Evolutionary conservation across 2,113 vertebrate species (phyloP), one percentile per base, ranked within the genome.

Genomic region (Myotis davidii): DNA sequence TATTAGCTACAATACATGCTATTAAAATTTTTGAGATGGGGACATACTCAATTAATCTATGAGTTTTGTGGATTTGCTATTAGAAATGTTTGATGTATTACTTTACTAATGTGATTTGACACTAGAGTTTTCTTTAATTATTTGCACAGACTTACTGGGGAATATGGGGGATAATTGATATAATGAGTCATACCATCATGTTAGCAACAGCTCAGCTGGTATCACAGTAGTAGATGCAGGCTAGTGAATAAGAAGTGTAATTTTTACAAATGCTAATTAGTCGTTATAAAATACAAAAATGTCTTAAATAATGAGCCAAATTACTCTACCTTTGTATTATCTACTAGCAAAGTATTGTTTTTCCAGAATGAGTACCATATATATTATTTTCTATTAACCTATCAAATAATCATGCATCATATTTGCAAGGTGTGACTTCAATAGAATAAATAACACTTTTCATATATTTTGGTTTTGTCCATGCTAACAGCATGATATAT

Each of bases 71-170:
- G 21, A 79, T 67, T 91, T 89, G 23, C 10, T 94, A 12, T 92
- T 69, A 88, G 52, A 94, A 91, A 54, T 54, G 2, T 73, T 95
- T 96, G 93, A 96, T 72, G 10, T 52, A 94, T 94, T 67, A 78
- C 65, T 94, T 96, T 42, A 82, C 52, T 95, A 96, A 97, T 96
- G 23, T 73, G 78, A 92, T 81, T 82, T 97, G 96, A 92, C 93
- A 67, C 89, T 37, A 76, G 9, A n/a, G 87, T 79, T 89, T 9
- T 61, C 48, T 85, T 92, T 93, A 92, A 91, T 95, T 96, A 90
- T 79, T 94, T 94, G 72, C 32, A 67, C 3, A 90, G 12, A 39
- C n/a, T 92, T 70, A 39, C n/a, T 93, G 45, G 52, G 32, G 95
- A 94, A 85, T 81, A 59, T 29, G n/a, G 29, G 3, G 6, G 18